phyloP scores from a whole-genome alignment of 1,140 invertebrate species.

The Euwallacea fornicatus region DNA sequence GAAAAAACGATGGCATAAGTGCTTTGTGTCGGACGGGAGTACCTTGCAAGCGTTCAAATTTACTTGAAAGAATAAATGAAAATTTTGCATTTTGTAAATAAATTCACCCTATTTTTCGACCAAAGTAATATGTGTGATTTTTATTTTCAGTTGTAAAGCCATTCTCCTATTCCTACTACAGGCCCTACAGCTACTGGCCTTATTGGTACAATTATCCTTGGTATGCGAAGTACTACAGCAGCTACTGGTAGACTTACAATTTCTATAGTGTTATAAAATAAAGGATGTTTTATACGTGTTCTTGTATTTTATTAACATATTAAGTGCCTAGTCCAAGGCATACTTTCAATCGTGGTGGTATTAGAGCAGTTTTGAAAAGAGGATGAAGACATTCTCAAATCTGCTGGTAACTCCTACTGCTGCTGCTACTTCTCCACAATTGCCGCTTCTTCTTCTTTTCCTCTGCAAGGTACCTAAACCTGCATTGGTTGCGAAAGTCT shows the following conservation, averaged over 20 bases:
- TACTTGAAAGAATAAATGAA: no score
- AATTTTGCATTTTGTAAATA: no score
- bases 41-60: no score
- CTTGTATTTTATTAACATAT: background rate
- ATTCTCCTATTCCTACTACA: slow-evolving; percentile 9
- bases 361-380: background rate
- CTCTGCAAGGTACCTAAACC: no score
- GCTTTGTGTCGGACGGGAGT: no score
- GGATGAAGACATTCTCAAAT: background rate
- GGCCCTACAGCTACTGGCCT: slow-evolving; percentile 4
- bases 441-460: no score
- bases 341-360: background rate
- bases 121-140: background rate
- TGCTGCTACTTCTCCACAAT: no score
- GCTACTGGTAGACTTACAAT: background rate
- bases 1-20: no score
- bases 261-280: background rate
- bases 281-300: background rate
- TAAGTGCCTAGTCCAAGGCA: background rate
- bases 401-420: no score
- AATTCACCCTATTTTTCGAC: background rate
- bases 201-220: slow-evolving; percentile 14
- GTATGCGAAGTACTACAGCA: slow-evolving; percentile 15
- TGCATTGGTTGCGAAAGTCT: no score
- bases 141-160: slow-evolving; percentile 6